phyloP scores from a whole-genome alignment of 1,140 invertebrate genomes.

The Cyclina sinensis region DNA sequence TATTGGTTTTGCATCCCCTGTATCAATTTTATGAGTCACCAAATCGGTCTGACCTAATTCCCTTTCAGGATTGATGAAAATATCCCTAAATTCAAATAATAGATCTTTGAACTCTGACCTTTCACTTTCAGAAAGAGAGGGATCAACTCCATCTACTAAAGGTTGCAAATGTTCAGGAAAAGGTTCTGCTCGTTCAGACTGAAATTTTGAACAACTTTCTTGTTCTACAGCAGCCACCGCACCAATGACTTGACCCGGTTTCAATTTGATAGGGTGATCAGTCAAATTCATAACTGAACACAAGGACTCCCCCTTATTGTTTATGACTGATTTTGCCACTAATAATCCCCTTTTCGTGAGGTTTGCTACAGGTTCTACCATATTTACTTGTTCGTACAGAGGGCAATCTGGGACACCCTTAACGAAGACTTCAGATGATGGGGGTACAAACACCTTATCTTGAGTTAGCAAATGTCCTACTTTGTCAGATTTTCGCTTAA shows the following conservation, averaged over 20 bases:
- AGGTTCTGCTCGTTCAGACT: no score
- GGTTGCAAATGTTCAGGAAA: neutral
- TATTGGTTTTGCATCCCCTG: conserved; percentile 5
- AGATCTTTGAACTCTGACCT: neutral
- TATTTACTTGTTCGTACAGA: no score
- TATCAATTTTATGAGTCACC: neutral
- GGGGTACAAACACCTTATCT: neutral
- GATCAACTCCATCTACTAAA: neutral
- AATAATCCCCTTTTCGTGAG: neutral
- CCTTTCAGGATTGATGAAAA: neutral
- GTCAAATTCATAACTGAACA: neutral
- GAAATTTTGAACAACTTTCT: no score
- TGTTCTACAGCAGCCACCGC: neutral
- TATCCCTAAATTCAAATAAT: neutral
- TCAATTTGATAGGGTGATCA: neutral
- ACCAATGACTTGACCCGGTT: no score
- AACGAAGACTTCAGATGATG: neutral
- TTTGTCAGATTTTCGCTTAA: neutral
- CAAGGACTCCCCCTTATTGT: neutral
- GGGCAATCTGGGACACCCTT: neutral
- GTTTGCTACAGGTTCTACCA: no score
- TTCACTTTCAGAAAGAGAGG: neutral
- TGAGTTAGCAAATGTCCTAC: neutral
- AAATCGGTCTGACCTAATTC: neutral
- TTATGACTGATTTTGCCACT: neutral